A percentile compares a stretch with the other conserved stretches of the same genome.
phyloP scores from a whole-genome alignment of 2,797 vertebrate genomes.

The Cyprinodon diabolis region DNA sequence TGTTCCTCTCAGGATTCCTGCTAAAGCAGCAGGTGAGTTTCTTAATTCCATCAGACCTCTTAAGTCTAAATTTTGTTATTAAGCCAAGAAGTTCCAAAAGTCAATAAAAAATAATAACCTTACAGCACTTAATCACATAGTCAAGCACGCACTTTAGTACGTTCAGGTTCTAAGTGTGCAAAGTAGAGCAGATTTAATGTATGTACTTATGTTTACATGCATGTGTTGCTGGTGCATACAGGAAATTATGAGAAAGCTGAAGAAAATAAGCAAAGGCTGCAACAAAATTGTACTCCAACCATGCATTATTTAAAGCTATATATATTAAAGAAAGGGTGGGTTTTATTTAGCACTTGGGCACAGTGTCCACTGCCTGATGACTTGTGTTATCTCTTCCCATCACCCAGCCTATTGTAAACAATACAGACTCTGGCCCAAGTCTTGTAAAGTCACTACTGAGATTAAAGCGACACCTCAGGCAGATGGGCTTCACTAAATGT shows the following conservation, averaged over 20 bases:
- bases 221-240: conserved; percentile 77
- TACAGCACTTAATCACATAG: conserved; percentile 79
- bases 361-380: conserved; percentile 66
- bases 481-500: conserved; percentile 58
- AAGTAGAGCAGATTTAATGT: conserved; percentile 76
- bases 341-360: conserved; percentile 56
- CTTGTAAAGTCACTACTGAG: conserved; percentile 58
- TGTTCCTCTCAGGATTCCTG: conserved; percentile 78
- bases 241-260: conserved; percentile 40
- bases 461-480: conserved; percentile 64
- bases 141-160: conserved; percentile 80
- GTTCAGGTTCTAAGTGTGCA: conserved; percentile 79
- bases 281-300: conserved; percentile 63
- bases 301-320: conserved; percentile 54
- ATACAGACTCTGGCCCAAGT: conserved; percentile 48
- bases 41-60: conserved; percentile 69
- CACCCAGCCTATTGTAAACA: conserved; percentile 59
- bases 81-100: conserved; percentile 55
- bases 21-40: conserved; percentile 68
- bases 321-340: conserved; percentile 14
- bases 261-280: conserved; percentile 62
- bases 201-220: conserved; percentile 81
- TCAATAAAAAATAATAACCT: conserved; percentile 65
- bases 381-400: conserved; percentile 42
- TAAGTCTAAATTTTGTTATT: conserved; percentile 34